Conservation (phyloP, 2,797 vertebrate species). For the Leontocebus nigricollis region DNA sequence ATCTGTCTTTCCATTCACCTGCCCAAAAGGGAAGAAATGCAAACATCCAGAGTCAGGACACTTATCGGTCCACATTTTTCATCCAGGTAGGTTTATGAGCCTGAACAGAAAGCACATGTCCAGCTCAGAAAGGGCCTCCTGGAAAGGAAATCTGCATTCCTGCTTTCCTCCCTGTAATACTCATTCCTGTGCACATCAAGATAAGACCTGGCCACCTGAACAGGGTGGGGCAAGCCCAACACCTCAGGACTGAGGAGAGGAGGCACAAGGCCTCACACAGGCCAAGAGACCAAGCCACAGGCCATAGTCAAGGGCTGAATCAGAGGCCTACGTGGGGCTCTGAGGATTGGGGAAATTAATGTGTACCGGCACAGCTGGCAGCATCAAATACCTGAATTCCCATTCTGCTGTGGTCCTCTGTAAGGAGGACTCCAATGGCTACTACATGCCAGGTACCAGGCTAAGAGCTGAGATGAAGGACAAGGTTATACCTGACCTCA, state of each 20-base stretch:
- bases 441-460: accelerated
- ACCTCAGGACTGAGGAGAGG: background rate
- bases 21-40: background rate
- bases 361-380: accelerated
- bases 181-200: background rate
- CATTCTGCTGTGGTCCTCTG: background rate
- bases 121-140: background rate
- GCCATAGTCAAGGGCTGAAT: background rate
- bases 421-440: background rate
- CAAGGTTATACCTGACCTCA: background rate
- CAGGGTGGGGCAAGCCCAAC: background rate
- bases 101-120: background rate
- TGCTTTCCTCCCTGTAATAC: background rate
- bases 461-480: background rate
- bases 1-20: background rate
- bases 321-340: background rate
- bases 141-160: background rate
- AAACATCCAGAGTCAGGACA: background rate
- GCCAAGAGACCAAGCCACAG: background rate
- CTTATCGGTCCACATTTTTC: background rate
- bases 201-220: background rate
- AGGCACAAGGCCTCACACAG: background rate
- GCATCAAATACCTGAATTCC: background rate
- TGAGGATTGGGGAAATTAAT: background rate
- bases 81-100: background rate